These are phyloP conservation scores for Euglossa dilemma DNA, from an alignment of 1,140 invertebrate genomes.

Conservation along the genomic window DNA sequence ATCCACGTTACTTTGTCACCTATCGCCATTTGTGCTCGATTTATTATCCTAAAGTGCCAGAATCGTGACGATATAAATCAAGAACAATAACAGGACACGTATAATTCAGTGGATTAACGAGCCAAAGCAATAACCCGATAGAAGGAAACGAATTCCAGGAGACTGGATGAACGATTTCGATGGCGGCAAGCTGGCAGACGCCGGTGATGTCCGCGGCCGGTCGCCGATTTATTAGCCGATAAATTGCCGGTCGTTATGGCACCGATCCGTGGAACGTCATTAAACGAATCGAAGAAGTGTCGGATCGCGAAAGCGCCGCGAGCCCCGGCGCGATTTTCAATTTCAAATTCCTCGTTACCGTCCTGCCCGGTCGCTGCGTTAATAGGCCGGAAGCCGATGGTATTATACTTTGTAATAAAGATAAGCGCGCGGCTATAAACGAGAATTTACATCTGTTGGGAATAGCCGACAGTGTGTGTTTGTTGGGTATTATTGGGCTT, in stretches of 20 bases:
- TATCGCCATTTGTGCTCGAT: too few relatives aligned
- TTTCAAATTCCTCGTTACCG: slow-evolving; percentile 32
- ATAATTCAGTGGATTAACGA: neutral
- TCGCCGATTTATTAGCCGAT: slow-evolving; percentile 78
- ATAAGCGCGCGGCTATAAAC: slow-evolving; percentile 23
- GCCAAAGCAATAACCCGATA: too few relatives aligned
- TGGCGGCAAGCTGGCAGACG: slow-evolving; percentile 56
- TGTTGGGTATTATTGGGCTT: neutral
- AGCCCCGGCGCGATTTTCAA: slow-evolving; percentile 30
- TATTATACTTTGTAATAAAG: slow-evolving; percentile 48
- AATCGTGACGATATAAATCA: too few relatives aligned
- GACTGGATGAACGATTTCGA: slow-evolving; percentile 62
- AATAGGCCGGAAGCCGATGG: slow-evolving; percentile 17
- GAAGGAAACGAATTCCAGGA: slow-evolving; percentile 25
- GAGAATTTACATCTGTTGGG: slow-evolving; percentile 20
- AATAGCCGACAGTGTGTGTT: neutral
- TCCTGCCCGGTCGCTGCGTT: neutral
- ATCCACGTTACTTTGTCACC: too few relatives aligned
- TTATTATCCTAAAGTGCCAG: too few relatives aligned
- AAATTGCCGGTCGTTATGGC: slow-evolving; percentile 80
- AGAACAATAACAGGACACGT: neutral
- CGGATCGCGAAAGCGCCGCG: slow-evolving; percentile 24
- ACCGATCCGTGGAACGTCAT: slow-evolving; percentile 42
- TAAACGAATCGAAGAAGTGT: slow-evolving; percentile 48
- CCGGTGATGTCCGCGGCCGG: slow-evolving; percentile 72